phyloP scores from a whole-genome alignment of 37 sponge, comb jelly and placozoan genomes.

The Eunapius fragilis region DNA sequence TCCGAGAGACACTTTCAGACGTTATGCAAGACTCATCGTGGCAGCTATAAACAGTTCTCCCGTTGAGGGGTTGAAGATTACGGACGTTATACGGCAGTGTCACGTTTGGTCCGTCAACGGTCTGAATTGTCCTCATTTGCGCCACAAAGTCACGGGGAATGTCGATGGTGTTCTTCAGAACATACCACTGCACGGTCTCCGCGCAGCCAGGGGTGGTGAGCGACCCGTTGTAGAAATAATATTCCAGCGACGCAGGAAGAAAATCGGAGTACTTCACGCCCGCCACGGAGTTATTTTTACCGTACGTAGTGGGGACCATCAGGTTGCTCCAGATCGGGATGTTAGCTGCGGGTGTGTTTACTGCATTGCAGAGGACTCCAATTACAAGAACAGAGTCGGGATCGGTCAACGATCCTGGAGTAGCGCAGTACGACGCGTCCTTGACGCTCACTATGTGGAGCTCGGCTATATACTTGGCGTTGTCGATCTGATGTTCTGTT shows the following conservation, averaged over 20 bases:
- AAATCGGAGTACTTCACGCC: constrained; percentile 1
- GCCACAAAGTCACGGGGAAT: constrained; percentile 32
- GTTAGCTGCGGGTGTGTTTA: not conserved
- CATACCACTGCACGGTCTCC: constrained; percentile 29
- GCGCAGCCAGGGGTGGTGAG: constrained; percentile 65
- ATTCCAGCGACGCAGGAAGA: constrained; percentile 36
- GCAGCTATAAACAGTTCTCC: constrained; percentile 6
- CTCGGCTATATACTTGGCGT: constrained; percentile 14
- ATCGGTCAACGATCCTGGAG: not conserved
- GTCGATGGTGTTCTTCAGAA: not conserved
- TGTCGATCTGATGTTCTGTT: constrained; percentile 51
- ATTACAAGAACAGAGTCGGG: constrained; percentile 18
- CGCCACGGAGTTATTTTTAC: not conserved
- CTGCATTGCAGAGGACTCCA: constrained; percentile 30
- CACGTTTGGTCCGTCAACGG: not conserved
- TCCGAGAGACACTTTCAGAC: too few species aligned
- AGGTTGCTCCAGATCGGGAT: constrained; percentile 14
- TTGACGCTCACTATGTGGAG: constrained; percentile 50
- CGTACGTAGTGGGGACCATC: not conserved
- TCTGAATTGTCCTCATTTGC: constrained; percentile 8
- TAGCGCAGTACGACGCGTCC: not conserved
- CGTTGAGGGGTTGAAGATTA: constrained; percentile 11
- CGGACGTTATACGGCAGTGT: constrained; percentile 8
- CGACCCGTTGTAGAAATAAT: constrained; percentile 63
- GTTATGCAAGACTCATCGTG: too few species aligned